phyloP scores from a whole-genome alignment of 2,113 vertebrate species.

The Tupaia tana region DNA sequence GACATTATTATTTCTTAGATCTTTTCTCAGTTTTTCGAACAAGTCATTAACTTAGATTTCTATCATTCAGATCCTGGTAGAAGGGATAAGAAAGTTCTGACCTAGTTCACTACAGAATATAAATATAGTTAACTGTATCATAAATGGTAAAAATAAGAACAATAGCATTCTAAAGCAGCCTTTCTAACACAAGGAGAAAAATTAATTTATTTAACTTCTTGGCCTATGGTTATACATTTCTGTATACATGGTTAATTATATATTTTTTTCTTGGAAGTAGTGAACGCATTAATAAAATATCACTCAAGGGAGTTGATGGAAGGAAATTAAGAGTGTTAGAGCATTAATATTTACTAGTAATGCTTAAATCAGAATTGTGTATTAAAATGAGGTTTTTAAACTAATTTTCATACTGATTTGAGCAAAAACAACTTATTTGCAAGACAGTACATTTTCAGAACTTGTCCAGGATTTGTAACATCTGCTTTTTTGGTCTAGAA shows the following conservation, averaged over 20 bases:
- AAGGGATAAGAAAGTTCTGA: neutral
- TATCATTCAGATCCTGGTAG: neutral
- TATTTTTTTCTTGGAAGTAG: neutral
- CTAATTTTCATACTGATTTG: neutral
- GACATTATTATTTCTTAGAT: neutral
- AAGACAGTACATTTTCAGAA: neutral
- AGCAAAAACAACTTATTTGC: neutral
- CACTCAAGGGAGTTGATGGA: neutral
- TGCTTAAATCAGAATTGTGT: neutral
- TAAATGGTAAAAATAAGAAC: neutral
- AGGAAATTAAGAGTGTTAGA: neutral
- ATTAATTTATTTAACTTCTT: neutral
- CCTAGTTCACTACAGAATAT: neutral
- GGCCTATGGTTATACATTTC: neutral
- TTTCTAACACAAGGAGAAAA: neutral
- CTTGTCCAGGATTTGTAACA: neutral
- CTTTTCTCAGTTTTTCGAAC: neutral
- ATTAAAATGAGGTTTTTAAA: conserved; percentile 24
- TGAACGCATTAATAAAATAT: neutral
- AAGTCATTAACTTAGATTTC: neutral
- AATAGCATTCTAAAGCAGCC: neutral
- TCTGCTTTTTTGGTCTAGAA: conserved; percentile 17
- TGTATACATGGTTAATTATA: neutral
- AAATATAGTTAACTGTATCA: neutral
- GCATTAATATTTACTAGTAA: conserved; percentile 36